Conservation (phyloP, 2,797 vertebrate species). For the Sus cebifrons region DNA sequence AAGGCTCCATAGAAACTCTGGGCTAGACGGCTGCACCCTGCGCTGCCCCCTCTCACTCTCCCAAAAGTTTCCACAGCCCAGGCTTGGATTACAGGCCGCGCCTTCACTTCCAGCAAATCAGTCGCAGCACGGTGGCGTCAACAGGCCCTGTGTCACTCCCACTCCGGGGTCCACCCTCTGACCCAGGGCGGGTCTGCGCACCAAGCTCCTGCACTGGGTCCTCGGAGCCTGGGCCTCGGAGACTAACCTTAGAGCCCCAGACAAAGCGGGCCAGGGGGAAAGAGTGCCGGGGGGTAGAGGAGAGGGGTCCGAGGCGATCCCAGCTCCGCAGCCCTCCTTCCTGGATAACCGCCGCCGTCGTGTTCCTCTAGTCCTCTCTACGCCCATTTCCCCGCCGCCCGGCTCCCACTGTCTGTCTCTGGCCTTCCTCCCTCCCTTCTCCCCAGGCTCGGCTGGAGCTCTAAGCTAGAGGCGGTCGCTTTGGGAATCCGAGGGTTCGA, state of each 20-base stretch:
- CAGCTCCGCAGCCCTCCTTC: fast-evolving
- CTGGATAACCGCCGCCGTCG: fast-evolving
- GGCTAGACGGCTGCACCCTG: fast-evolving
- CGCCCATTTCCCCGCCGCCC: background rate
- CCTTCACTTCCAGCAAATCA: fast-evolving
- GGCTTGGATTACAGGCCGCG: fast-evolving
- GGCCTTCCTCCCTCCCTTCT: fast-evolving
- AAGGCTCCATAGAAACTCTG: fast-evolving
- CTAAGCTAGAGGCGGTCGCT: fast-evolving
- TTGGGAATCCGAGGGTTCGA: fast-evolving
- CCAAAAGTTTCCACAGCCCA: fast-evolving
- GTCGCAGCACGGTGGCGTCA: fast-evolving
- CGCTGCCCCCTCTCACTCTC: background rate
- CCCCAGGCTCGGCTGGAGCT: too few species aligned
- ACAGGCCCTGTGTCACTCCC: fast-evolving
- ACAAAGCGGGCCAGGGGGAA: background rate
- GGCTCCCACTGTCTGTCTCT: background rate
- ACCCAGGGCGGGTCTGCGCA: fast-evolving
- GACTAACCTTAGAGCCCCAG: background rate
- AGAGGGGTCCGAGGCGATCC: background rate
- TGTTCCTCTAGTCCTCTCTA: fast-evolving
- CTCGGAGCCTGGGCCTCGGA: fast-evolving
- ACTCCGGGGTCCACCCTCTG: fast-evolving
- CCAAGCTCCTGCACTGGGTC: fast-evolving
- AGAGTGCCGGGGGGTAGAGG: too few species aligned